These are phyloP conservation scores for Lanius collurio DNA, from an alignment of 2,113 vertebrate genomes.

Conservation along the genomic window DNA sequence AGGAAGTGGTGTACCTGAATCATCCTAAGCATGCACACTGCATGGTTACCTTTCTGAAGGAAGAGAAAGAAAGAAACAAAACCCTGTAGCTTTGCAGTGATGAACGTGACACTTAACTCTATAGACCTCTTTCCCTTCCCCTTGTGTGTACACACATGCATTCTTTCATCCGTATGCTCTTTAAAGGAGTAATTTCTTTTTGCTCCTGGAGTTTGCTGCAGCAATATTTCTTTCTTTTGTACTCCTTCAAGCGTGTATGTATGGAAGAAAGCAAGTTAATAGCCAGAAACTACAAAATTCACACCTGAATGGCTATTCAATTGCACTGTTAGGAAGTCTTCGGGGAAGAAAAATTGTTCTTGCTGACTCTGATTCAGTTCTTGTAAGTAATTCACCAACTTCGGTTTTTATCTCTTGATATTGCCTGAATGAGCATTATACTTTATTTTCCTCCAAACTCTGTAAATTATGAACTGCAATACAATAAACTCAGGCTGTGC, in stretches of 20 bases:
- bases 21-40: not conserved
- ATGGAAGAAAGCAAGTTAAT: not conserved
- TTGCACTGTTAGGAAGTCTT: not conserved
- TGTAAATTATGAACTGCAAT: not conserved
- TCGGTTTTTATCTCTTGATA: not conserved
- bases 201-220: not conserved
- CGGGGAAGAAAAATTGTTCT: not conserved
- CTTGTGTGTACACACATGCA: no score
- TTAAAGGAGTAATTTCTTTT: not conserved
- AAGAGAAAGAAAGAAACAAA: not conserved
- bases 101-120: not conserved
- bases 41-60: not conserved
- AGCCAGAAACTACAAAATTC: not conserved
- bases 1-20: not conserved
- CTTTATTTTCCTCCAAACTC: not conserved
- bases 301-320: not conserved
- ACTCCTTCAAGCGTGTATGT: not conserved
- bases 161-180: not conserved
- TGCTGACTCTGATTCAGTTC: not conserved
- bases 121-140: not conserved
- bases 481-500: not conserved
- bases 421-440: not conserved
- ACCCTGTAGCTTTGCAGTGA: not conserved
- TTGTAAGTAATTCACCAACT: not conserved
- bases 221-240: not conserved